Evolutionary conservation across 1,140 invertebrate species (phyloP).

Genomic region (Psix sp.): DNA sequence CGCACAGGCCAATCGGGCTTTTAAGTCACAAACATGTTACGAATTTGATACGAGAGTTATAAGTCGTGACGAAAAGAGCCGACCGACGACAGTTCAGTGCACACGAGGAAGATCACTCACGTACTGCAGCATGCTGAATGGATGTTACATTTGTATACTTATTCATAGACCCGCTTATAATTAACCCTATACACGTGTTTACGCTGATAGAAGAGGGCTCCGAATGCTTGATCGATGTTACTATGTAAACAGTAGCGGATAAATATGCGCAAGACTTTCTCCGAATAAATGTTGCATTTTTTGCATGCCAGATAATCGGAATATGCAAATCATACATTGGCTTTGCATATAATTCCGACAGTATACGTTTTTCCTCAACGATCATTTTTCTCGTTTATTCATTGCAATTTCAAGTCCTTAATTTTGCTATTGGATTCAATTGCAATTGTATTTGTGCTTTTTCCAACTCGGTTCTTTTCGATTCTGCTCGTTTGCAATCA

Average conservation of each 20-base stretch:
- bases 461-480: too few species aligned
- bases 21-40: conserved; percentile 56
- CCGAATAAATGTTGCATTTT: background rate
- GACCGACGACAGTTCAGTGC: conserved; percentile 44
- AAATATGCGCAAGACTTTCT: conserved; percentile 3
- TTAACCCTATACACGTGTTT: conserved; percentile 58
- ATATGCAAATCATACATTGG: too few species aligned
- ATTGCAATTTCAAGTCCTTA: too few species aligned
- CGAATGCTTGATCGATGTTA: conserved; percentile 55
- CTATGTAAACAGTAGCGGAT: conserved; percentile 47
- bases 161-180: conserved; percentile 54
- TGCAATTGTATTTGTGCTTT: too few species aligned
- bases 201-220: conserved; percentile 41
- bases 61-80: conserved; percentile 38
- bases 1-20: conserved; percentile 6
- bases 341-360: too few species aligned
- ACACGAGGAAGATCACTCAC: conserved; percentile 56
- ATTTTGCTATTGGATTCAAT: too few species aligned
- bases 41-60: conserved; percentile 14
- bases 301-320: too few species aligned
- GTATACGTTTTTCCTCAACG: too few species aligned
- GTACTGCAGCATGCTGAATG: conserved; percentile 56
- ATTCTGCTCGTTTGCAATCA: too few species aligned
- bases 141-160: conserved; percentile 59
- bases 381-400: too few species aligned